Percentiles rank a stretch among this genome's conserved stretches.
Evolutionary conservation across 1,140 invertebrate genomes (phyloP).

Genomic region (Drosophila chauvacae): DNA sequence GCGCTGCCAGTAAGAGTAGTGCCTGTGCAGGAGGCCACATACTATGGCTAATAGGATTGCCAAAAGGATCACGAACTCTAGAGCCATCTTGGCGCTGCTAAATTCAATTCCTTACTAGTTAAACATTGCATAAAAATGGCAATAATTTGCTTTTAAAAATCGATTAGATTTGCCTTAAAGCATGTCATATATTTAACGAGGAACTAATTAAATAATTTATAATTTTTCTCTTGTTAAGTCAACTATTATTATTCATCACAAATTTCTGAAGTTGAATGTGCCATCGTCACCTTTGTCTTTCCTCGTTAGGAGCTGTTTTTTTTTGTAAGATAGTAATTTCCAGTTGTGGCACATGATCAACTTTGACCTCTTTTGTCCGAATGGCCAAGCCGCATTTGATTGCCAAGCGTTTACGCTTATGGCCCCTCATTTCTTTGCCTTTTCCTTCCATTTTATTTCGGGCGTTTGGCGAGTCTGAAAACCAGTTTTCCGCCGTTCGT

Average conservation of each 20-base stretch:
- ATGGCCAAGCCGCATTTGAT: conserved; percentile 71
- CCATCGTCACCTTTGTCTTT: neutral
- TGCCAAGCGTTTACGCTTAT: conserved; percentile 76
- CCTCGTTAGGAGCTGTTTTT: neutral
- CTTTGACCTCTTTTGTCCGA: conserved; percentile 77
- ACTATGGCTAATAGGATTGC: conserved; percentile 12
- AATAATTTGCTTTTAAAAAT: neutral
- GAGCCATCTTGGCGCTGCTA: conserved; percentile 30
- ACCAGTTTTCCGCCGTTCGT: conserved; percentile 53
- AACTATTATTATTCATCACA: neutral
- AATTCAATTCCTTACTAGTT: conserved; percentile 8
- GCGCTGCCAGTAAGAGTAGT: conserved; percentile 81
- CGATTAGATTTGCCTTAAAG: neutral
- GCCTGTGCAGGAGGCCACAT: conserved; percentile 25
- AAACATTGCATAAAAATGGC: too few species aligned
- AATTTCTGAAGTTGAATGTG: neutral
- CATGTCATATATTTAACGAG: neutral
- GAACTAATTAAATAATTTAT: neutral
- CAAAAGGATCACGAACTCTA: conserved; percentile 33
- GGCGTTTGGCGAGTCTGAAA: conserved; percentile 67
- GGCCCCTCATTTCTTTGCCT: conserved; percentile 36
- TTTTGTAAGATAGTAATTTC: conserved; percentile 29
- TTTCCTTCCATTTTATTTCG: conserved; percentile 64
- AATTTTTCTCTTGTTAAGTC: neutral
- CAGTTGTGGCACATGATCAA: conserved; percentile 62